Evolutionary conservation across 2,888 invertebrate species (phyloP), one percentile per base, ranked within the genome.

Genomic region (Oxytorus armatus): DNA sequence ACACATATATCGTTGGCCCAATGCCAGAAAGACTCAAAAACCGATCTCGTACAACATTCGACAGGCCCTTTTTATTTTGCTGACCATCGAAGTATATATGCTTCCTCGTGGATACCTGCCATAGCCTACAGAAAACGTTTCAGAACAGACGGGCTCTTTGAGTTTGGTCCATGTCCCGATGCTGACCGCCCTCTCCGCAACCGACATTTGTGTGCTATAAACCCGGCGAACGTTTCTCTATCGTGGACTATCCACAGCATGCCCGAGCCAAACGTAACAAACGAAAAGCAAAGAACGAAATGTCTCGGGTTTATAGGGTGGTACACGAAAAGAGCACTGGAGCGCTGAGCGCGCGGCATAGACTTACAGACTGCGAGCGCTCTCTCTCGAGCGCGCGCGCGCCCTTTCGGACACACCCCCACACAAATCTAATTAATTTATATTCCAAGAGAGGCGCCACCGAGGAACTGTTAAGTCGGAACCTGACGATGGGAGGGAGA

Each of bases 341-440:
- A 84, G 85, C 83, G 81, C 18, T 29, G 65, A 36, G 14, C 33
- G n/a, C 63, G 47, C 53, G 79, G 85, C 85, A 81, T 74, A 84
- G 83, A 21, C 51, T 59, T 44, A 4, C 42, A 42, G 33, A 49
- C n/a, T n/a, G 53, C 44, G 16, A 63, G 53, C 11, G 21, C n/a
- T n/a, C n/a, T n/a, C n/a, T n/a, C n/a, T n/a, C n/a, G n/a, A n/a
- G n/a, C 47, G 47, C 65, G 63, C 77, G 55, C 77, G 66, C 63
- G 55, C 69, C 85, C 80, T 83, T 66, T 86, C 86, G 78, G 89
- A 90, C 90, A 90, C 92, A 90, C 91, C 90, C 90, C 88, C 90
- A 87, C 90, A 91, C 90, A 91, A 90, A 90, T 91, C 91, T 91
- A 92, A 91, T 91, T 91, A 91, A 92, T 91, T 91, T 91, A 91